These are phyloP conservation scores for Drosophila monieri DNA, from an alignment of 2,888 invertebrate genomes.

Conservation along the genomic window DNA sequence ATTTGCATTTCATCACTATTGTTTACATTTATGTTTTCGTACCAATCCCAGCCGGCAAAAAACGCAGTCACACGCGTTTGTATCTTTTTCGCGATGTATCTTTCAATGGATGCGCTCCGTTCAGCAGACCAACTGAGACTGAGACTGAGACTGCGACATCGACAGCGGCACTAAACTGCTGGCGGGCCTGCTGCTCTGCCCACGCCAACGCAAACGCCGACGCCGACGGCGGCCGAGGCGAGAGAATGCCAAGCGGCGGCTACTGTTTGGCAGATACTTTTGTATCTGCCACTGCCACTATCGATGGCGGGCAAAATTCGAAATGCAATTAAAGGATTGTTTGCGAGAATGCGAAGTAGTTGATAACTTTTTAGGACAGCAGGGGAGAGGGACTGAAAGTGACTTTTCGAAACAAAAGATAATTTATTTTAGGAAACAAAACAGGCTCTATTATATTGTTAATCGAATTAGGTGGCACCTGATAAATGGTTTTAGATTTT, in stretches of 20 bases:
- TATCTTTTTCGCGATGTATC: slow-evolving; percentile 14
- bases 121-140: slow-evolving; percentile 84
- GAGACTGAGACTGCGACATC: slow-evolving; percentile 57
- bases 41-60: slow-evolving; percentile 17
- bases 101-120: slow-evolving; percentile 77
- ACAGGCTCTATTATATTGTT: background rate
- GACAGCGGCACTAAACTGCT: slow-evolving; percentile 45
- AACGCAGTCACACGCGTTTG: slow-evolving; percentile 17
- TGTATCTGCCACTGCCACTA: slow-evolving; percentile 10
- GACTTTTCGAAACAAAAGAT: slow-evolving; percentile 5
- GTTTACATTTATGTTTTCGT: slow-evolving; percentile 14
- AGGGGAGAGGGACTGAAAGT: background rate
- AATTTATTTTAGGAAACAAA: slow-evolving; percentile 3
- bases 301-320: slow-evolving; percentile 12
- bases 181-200: slow-evolving; percentile 7
- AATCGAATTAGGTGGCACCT: slow-evolving; percentile 4
- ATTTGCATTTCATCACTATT: background rate
- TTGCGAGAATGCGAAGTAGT: slow-evolving; percentile 22
- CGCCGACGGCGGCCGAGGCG: slow-evolving; percentile 25
- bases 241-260: slow-evolving; percentile 40
- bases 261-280: slow-evolving; percentile 34
- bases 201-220: slow-evolving; percentile 12
- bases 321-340: slow-evolving; percentile 39
- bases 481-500: slow-evolving; percentile 10
- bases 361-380: slow-evolving; percentile 26